Conservation (phyloP, 2,797 vertebrate species). For the Peromyscus attwateri region DNA sequence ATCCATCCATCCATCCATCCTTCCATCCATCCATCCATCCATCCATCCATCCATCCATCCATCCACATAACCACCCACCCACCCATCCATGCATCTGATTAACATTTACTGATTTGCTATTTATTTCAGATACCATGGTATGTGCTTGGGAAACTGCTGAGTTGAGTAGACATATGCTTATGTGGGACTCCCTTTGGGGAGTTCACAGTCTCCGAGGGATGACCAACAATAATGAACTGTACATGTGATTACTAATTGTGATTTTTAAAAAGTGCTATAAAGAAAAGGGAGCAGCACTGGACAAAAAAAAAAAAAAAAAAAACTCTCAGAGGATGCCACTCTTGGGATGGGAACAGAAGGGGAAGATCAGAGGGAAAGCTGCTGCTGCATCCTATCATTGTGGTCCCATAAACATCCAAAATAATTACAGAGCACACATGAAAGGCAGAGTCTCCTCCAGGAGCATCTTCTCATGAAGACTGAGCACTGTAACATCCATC, state of each 20-base stretch:
- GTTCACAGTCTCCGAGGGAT: not conserved
- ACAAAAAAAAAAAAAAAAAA: not conserved
- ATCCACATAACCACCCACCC: not conserved
- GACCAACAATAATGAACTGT: conserved; percentile 43
- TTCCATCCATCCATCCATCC: too few species aligned
- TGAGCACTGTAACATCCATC: not conserved
- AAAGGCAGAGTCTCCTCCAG: conserved; percentile 47
- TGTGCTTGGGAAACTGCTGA: not conserved
- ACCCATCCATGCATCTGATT: not conserved
- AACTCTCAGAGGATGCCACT: not conserved
- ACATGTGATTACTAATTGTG: conserved; percentile 48
- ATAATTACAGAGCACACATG: conserved; percentile 62
- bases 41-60: not conserved
- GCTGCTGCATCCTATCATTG: conserved; percentile 36
- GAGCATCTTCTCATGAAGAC: conserved; percentile 36
- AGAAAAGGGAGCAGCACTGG: not conserved
- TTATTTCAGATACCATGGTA: not conserved
- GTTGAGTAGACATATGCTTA: not conserved
- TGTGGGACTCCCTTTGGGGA: not conserved
- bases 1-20: not conserved
- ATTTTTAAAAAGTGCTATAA: conserved; percentile 24
- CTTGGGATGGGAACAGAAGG: conserved; percentile 45
- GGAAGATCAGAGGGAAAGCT: conserved; percentile 65
- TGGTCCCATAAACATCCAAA: conserved; percentile 47
- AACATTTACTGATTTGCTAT: not conserved